These are phyloP conservation scores for Albula glossodonta DNA, from an alignment of 2,113 vertebrate species.

Conservation along the genomic window DNA sequence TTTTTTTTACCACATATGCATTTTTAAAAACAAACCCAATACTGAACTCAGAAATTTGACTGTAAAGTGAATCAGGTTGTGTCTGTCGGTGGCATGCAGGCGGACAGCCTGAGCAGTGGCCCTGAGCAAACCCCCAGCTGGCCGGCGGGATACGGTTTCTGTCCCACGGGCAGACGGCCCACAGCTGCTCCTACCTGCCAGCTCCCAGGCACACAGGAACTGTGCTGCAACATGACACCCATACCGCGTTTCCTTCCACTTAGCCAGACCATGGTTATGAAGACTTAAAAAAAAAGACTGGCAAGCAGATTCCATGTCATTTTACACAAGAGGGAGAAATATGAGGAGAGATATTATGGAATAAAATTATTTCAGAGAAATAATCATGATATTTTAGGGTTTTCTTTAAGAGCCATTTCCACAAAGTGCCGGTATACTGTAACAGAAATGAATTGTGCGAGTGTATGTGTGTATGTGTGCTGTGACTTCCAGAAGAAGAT, in stretches of 20 bases:
- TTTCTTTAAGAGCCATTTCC: neutral
- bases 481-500: no score
- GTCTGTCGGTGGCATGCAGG: neutral
- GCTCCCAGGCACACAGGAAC: neutral
- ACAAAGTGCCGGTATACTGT: neutral
- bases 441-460: neutral
- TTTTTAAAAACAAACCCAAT: neutral
- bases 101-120: neutral
- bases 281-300: neutral
- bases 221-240: neutral
- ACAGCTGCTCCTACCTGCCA: neutral
- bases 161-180: neutral
- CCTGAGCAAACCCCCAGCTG: neutral
- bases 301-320: neutral
- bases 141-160: neutral
- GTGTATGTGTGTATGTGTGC: neutral
- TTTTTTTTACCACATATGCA: no score
- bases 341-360: neutral
- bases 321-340: neutral
- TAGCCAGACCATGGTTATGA: neutral
- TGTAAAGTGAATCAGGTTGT: neutral
- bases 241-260: neutral
- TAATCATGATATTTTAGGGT: neutral
- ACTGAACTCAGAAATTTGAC: neutral
- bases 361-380: neutral